Evolutionary conservation across 2,113 vertebrate species (phyloP).

Genomic region (Pseudolaguvia tuberculata): DNA sequence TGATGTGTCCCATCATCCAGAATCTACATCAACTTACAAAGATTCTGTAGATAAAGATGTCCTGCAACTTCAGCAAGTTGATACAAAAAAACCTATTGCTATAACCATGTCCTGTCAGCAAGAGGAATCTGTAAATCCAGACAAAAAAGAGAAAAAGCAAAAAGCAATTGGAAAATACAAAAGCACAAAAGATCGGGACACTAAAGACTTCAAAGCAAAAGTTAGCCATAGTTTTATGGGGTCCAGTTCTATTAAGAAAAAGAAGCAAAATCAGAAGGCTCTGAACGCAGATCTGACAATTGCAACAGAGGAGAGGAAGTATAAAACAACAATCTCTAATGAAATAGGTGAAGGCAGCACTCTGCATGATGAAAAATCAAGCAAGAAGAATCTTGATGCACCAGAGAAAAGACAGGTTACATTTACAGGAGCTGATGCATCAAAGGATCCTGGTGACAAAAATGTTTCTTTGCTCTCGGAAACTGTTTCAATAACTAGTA

Average conservation of each 20-base stretch:
- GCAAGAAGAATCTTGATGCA: background rate
- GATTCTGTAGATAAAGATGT: background rate
- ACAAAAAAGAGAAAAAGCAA: background rate
- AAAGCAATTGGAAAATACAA: background rate
- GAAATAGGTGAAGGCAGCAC: background rate
- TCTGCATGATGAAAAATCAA: background rate
- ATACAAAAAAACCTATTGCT: background rate
- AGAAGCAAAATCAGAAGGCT: background rate
- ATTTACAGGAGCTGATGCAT: background rate
- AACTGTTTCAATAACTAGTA: background rate
- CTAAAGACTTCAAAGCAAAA: background rate
- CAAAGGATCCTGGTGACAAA: background rate
- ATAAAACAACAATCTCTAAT: background rate
- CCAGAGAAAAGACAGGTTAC: background rate
- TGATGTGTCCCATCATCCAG: background rate
- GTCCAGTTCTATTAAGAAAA: background rate
- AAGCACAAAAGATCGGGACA: background rate
- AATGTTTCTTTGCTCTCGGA: background rate
- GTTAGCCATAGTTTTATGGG: background rate
- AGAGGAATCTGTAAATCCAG: background rate
- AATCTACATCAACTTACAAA: too few species aligned
- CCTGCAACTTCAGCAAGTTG: background rate
- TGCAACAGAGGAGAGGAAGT: background rate
- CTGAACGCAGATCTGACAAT: background rate
- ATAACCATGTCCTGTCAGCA: background rate